These are phyloP conservation scores for Bryconaethiops microstoma DNA, from an alignment of 2,797 vertebrate species.

Conservation along the genomic window DNA sequence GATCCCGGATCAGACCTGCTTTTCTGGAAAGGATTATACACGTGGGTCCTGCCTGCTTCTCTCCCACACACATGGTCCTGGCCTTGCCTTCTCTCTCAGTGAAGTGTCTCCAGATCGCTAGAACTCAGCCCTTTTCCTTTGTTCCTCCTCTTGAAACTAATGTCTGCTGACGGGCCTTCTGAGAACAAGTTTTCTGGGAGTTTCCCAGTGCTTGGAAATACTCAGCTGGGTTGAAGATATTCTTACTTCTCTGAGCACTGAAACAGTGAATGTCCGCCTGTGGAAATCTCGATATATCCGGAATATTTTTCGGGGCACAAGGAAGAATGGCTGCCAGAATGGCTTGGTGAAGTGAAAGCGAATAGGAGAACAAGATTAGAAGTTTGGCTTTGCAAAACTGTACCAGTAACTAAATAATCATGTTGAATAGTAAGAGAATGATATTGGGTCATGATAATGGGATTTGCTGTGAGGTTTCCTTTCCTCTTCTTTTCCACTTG, in stretches of 20 bases:
- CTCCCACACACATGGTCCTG: conserved; percentile 28
- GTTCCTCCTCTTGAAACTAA: conserved; percentile 53
- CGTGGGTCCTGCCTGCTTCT: neutral
- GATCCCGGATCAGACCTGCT: neutral
- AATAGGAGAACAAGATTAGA: neutral
- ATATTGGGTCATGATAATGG: too few species aligned
- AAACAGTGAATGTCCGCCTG: conserved; percentile 21
- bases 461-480: too few species aligned
- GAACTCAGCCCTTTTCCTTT: conserved; percentile 47
- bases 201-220: conserved; percentile 50
- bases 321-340: conserved; percentile 1
- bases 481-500: too few species aligned
- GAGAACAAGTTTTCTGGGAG: conserved; percentile 47
- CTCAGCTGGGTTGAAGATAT: conserved; percentile 38
- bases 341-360: neutral
- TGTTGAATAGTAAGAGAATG: too few species aligned
- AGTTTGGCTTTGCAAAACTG: neutral
- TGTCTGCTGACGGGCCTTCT: conserved; percentile 42
- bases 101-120: conserved; percentile 44
- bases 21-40: conserved; percentile 23
- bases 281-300: conserved; percentile 19
- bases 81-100: conserved; percentile 40
- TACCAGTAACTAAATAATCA: too few species aligned
- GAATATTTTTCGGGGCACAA: neutral
- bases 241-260: conserved; percentile 26